A percentile compares a stretch with the other conserved stretches of the same genome.
Evolutionary conservation across 2,888 invertebrate species (phyloP).

Genomic region (Dorcus hopei): DNA sequence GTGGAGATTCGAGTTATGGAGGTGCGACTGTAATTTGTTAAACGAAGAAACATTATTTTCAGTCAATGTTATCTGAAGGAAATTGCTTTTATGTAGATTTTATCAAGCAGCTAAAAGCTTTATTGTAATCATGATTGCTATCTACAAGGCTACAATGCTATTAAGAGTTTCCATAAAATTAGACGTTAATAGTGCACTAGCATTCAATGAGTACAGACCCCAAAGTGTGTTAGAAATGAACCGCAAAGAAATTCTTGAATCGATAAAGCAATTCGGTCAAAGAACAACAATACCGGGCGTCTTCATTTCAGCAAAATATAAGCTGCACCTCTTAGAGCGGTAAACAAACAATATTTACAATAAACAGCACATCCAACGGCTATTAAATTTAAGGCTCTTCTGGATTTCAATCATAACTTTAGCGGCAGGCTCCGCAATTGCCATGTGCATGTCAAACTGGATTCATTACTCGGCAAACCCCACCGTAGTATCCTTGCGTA

Average conservation of each 20-base stretch:
- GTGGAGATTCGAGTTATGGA: no score
- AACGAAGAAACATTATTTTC: neutral
- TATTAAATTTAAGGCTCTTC: constrained; percentile 19
- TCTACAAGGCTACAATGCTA: no score
- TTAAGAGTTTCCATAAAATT: no score
- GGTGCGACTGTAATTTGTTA: neutral
- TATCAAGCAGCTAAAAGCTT: no score
- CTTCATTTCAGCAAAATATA: constrained; percentile 39
- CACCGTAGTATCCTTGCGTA: constrained; percentile 62
- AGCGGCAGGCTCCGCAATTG: constrained; percentile 15
- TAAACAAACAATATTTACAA: constrained; percentile 28
- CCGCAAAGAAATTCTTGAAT: neutral
- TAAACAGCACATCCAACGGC: neutral
- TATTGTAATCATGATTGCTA: no score
- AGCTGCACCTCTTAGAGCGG: constrained; percentile 54
- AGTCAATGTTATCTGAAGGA: no score
- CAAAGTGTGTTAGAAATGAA: no score
- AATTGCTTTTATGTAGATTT: no score
- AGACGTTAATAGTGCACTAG: no score
- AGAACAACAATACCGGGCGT: constrained; percentile 43
- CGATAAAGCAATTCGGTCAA: constrained; percentile 26
- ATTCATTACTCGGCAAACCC: constrained; percentile 59
- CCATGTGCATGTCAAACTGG: constrained; percentile 50
- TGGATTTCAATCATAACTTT: constrained; percentile 24
- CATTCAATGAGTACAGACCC: no score